phyloP scores from a whole-genome alignment of 2,888 invertebrate genomes.

The Icerya purchasi region DNA sequence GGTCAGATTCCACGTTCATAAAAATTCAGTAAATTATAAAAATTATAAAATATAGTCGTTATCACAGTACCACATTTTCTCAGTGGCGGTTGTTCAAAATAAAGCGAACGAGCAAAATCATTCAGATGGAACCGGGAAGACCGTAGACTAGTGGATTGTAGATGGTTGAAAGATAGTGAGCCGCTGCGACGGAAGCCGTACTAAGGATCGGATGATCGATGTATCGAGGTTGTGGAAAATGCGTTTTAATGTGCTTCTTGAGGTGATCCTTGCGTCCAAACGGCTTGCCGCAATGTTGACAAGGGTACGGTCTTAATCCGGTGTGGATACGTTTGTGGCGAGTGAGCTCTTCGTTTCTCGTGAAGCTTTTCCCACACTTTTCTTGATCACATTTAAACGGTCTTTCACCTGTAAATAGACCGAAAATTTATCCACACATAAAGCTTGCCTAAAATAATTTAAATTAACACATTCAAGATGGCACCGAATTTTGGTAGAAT shows the following conservation, averaged over 20 bases:
- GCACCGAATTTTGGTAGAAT: no score
- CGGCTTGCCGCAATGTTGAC: constrained; percentile 68
- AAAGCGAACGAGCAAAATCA: no score
- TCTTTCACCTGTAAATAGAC: constrained; percentile 54
- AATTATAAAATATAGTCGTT: no score
- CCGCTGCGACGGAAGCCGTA: not conserved
- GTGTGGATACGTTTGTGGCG: constrained; percentile 80
- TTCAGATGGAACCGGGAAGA: no score
- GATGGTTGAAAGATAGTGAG: not conserved
- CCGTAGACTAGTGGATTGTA: no score
- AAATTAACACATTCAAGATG: no score
- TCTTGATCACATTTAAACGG: constrained; percentile 71
- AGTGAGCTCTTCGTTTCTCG: constrained; percentile 75
- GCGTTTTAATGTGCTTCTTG: constrained; percentile 77
- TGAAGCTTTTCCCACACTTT: constrained; percentile 72
- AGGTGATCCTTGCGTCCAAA: constrained; percentile 87
- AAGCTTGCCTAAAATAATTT: no score
- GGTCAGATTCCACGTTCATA: no score
- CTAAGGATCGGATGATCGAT: not conserved
- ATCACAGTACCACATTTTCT: no score
- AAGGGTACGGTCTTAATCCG: constrained; percentile 65
- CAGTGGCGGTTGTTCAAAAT: no score
- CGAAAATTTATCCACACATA: no score
- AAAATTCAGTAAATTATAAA: no score
- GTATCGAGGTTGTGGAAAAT: constrained; percentile 24